A percentile compares a stretch with the other conserved stretches of the same genome.
phyloP scores from a whole-genome alignment of 2,888 invertebrate species.

The Clitarchus hookeri region DNA sequence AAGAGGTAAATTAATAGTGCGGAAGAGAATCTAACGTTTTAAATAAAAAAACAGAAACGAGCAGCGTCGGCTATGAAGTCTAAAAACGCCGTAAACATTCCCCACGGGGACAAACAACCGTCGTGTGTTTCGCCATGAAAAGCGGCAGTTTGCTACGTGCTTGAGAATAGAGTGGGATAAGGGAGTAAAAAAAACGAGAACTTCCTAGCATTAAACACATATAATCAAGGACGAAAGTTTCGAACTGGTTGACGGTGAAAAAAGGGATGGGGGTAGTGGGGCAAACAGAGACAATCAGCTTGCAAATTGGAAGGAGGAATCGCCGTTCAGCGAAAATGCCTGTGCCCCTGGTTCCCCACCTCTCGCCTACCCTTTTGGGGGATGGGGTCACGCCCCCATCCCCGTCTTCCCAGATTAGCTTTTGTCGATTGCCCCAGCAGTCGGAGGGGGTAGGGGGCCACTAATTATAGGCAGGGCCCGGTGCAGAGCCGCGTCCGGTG shows the following conservation, averaged over 20 bases:
- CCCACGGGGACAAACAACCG: neutral
- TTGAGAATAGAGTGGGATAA: neutral
- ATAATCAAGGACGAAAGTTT: conserved; percentile 14
- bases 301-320: conserved; percentile 14
- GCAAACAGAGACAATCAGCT: conserved; percentile 14
- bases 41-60: neutral
- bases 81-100: neutral
- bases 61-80: neutral
- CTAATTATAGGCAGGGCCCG: too few relatives aligned
- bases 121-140: neutral
- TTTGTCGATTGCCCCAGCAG: neutral
- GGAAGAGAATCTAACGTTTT: neutral
- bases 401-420: neutral
- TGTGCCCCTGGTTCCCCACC: neutral
- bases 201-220: neutral
- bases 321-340: conserved; percentile 10
- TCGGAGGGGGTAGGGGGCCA: neutral
- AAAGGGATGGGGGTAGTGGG: neutral
- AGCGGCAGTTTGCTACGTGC: neutral
- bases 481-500: neutral
- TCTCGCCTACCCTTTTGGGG: neutral
- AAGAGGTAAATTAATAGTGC: too few relatives aligned
- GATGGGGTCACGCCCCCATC: neutral
- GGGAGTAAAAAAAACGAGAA: neutral
- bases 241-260: neutral